Base-by-base conservation (phyloP, 1,140 invertebrate genomes). In the Lasaia peninsularis region DNA sequence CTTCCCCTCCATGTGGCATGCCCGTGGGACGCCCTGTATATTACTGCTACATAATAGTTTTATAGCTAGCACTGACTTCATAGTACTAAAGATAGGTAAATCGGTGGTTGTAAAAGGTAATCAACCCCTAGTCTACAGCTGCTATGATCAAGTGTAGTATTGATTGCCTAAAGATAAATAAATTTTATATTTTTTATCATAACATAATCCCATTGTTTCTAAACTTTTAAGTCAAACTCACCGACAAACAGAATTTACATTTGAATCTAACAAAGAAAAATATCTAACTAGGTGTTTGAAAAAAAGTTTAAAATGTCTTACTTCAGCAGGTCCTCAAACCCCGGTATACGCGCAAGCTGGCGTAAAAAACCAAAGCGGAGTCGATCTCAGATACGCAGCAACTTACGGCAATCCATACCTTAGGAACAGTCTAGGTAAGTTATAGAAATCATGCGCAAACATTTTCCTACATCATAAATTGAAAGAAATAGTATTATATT, bases 321-420 rank as follows among this genome's bases (percentile, higher is more conserved):
- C 2, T 11, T 18, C 0, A 44, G 21, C 54, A 79, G 73, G 65
- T 21, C 73, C 73, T 9, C 70, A 74, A 55, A 67, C 70, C 14
- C 77, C 81, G 7, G 75, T 85, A 11, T 86, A 80, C 64, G 75
- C 80, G 2, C 81, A 87, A 50, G 67, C 81, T 2, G 71, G 62
- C 16, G 44, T 44, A 4, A 83, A 78, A 56, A 65, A 56, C 21
- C 69, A 73, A 11, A 32, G 52, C 2, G 93, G 89, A 56, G 94
- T 96, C 60, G 96, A 97, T 79, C 93, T 96, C 12, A 91, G 95
- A 60, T 97, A 96, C 80, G 94, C 94, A 40, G 96, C 96, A 32
- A 94, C 94, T 1, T 98, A 97, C 78, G 96, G 96, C 37, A 97
- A 97, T 86, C 96, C 95, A 5, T 97, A 96, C 84, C 90, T 97